A percentile compares a stretch with the other conserved stretches of the same genome.
Conservation (phyloP, 2,888 invertebrate species). For the Drosophila prolongata region DNA sequence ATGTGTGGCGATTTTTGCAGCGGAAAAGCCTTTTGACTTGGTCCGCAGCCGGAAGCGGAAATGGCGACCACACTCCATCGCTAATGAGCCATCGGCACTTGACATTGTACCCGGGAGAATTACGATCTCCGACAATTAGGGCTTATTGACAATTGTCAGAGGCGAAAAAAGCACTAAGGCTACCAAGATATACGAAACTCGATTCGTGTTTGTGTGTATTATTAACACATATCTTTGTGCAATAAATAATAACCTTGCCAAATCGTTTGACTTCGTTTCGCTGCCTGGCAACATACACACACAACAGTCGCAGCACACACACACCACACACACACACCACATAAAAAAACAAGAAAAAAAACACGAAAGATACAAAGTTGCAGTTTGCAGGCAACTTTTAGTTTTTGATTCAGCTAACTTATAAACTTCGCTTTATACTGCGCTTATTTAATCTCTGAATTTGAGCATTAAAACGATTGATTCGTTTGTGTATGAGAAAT, state of each 20-base stretch:
- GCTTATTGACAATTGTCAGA: slow-evolving; percentile 35
- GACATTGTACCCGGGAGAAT: slow-evolving; percentile 50
- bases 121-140: slow-evolving; percentile 42
- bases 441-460: slow-evolving; percentile 32
- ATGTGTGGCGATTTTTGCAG: neutral
- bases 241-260: slow-evolving; percentile 75
- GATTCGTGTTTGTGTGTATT: slow-evolving; percentile 35
- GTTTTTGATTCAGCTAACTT: slow-evolving; percentile 15
- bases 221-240: slow-evolving; percentile 72
- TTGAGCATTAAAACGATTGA: slow-evolving; percentile 44
- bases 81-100: slow-evolving; percentile 60
- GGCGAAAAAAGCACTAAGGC: slow-evolving; percentile 6
- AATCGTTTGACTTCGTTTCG: slow-evolving; percentile 67
- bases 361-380: slow-evolving; percentile 32
- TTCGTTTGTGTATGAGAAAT: slow-evolving; percentile 20
- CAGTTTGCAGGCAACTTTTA: slow-evolving; percentile 24
- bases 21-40: slow-evolving; percentile 30
- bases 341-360: neutral
- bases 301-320: neutral
- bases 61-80: slow-evolving; percentile 18
- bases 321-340: too few relatives aligned
- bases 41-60: slow-evolving; percentile 58
- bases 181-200: slow-evolving; percentile 3
- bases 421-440: slow-evolving; percentile 56
- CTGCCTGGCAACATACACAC: slow-evolving; percentile 51